A percentile compares a stretch with the other conserved stretches of the same genome.
These are phyloP conservation scores for Scaptomyza graminum DNA, from an alignment of 1,140 invertebrate species.

Conservation along the genomic window DNA sequence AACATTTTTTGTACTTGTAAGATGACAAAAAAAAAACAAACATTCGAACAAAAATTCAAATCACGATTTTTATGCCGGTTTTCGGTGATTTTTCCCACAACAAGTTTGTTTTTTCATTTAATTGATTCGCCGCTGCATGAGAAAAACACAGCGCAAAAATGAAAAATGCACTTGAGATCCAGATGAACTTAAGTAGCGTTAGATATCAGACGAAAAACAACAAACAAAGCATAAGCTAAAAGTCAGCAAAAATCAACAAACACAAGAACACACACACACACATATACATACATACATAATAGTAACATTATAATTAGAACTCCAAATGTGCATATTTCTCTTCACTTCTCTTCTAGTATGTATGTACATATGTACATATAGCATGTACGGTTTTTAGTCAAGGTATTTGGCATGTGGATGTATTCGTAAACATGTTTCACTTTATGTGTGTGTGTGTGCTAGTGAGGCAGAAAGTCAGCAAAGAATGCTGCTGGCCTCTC, in stretches of 20 bases:
- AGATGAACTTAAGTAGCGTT: conserved; percentile 75
- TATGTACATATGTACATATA: too few species aligned
- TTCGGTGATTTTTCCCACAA: conserved; percentile 78
- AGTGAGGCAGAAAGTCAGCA: conserved; percentile 58
- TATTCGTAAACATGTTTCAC: neutral
- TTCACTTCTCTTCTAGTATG: neutral
- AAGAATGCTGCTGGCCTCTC: conserved; percentile 66
- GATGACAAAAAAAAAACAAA: conserved; percentile 42
- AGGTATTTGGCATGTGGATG: neutral
- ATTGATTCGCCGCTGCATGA: conserved; percentile 72
- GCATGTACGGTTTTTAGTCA: neutral
- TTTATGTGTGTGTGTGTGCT: conserved; percentile 5
- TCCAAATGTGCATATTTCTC: neutral
- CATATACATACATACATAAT: neutral
- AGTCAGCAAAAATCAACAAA: conserved; percentile 23
- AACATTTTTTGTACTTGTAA: conserved; percentile 61
- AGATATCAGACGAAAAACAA: conserved; percentile 52
- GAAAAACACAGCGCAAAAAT: conserved; percentile 55
- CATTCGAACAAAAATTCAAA: conserved; percentile 42
- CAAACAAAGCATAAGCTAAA: conserved; percentile 27
- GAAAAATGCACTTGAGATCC: conserved; percentile 74
- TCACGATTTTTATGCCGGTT: conserved; percentile 77
- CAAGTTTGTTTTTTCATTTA: conserved; percentile 74
- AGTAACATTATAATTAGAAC: conserved; percentile 32
- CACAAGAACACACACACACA: neutral